Conservation (phyloP, 2,888 invertebrate species). For the Xestia ashworthii region DNA sequence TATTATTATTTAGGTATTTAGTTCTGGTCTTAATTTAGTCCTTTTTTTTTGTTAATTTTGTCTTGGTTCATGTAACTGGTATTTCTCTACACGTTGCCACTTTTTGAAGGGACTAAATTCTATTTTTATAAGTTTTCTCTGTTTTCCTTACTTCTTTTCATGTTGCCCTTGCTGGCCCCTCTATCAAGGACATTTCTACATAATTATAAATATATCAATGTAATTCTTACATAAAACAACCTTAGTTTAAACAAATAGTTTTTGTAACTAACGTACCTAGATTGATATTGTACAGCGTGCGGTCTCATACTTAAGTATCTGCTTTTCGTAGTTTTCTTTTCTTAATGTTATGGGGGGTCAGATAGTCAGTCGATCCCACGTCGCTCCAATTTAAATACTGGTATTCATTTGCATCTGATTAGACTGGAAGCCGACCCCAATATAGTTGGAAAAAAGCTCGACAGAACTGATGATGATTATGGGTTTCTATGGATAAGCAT, state of each 20-base stretch:
- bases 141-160: background rate
- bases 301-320: background rate
- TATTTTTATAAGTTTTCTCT: background rate
- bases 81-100: background rate
- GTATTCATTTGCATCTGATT: background rate
- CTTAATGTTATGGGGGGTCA: background rate
- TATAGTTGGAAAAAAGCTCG: background rate
- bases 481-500: too few relatives aligned
- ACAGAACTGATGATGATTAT: too few relatives aligned
- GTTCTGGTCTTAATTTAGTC: too few relatives aligned
- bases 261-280: constrained; percentile 50
- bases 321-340: background rate
- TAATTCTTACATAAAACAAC: constrained; percentile 61
- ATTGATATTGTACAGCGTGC: constrained; percentile 56
- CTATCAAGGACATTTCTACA: background rate
- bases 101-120: background rate
- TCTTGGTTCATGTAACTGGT: background rate
- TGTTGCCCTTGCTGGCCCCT: too few relatives aligned
- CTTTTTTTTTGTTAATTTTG: background rate
- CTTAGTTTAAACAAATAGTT: constrained; percentile 68
- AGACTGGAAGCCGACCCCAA: background rate
- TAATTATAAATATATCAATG: background rate
- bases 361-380: too few relatives aligned
- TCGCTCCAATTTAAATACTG: background rate
- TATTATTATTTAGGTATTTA: too few relatives aligned